A percentile compares a stretch with the other conserved stretches of the same genome.
Conservation (phyloP, 1,140 invertebrate species). For the Anagrus nilaparvatae region DNA sequence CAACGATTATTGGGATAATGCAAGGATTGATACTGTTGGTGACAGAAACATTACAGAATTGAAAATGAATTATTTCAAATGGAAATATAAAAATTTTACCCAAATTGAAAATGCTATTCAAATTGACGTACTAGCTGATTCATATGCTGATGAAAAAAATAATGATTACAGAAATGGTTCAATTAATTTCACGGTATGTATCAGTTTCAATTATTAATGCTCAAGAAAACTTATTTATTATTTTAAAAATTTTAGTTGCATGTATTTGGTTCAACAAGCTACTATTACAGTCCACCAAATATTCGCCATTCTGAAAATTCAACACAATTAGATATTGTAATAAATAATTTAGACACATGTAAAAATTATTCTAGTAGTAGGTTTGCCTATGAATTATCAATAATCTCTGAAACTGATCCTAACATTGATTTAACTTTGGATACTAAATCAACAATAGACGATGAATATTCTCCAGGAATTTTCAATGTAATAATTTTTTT, state of each 20-base stretch:
- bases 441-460: slow-evolving; percentile 52
- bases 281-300: slow-evolving; percentile 45
- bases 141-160: slow-evolving; percentile 24
- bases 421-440: slow-evolving; percentile 35
- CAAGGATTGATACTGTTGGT: slow-evolving; percentile 29
- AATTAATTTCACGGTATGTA: slow-evolving; percentile 31
- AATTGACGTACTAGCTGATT: slow-evolving; percentile 36
- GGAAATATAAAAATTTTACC: slow-evolving; percentile 30
- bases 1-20: slow-evolving; percentile 44
- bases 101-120: slow-evolving; percentile 32
- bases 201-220: slow-evolving; percentile 7
- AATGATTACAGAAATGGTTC: slow-evolving; percentile 29
- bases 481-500: slow-evolving; percentile 50
- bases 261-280: slow-evolving; percentile 43
- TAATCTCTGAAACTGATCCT: slow-evolving; percentile 38
- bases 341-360: slow-evolving; percentile 45
- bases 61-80: slow-evolving; percentile 31
- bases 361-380: slow-evolving; percentile 42
- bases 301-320: slow-evolving; percentile 54
- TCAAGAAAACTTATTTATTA: slow-evolving; percentile 1
- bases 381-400: slow-evolving; percentile 48
- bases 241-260: slow-evolving; percentile 35
- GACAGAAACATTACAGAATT: slow-evolving; percentile 24
- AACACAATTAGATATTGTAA: slow-evolving; percentile 49
- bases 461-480: slow-evolving; percentile 62